Evolutionary conservation across 2,888 invertebrate species (phyloP).

Genomic region (Sphinx pinastri): DNA sequence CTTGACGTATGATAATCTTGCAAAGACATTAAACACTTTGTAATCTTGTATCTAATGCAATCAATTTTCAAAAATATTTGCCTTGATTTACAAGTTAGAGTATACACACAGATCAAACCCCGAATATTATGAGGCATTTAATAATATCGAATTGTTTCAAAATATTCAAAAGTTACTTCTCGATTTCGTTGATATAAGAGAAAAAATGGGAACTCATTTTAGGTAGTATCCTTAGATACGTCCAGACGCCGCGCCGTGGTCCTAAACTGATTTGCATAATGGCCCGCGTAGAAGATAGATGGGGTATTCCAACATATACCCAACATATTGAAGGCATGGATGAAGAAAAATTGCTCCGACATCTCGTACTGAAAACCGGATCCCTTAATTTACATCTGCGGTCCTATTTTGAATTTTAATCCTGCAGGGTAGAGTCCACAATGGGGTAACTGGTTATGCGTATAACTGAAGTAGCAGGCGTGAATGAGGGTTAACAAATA

Average conservation of each 20-base stretch:
- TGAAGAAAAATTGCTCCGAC: slow-evolving; percentile 71
- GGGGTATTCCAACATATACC: slow-evolving; percentile 60
- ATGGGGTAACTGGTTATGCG: not conserved
- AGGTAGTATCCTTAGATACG: slow-evolving; percentile 38
- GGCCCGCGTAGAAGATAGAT: slow-evolving; percentile 68
- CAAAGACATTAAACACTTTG: no score
- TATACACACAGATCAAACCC: no score
- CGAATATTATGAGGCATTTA: no score
- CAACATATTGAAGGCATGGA: slow-evolving; percentile 73
- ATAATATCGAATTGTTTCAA: no score
- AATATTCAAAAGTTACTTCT: not conserved
- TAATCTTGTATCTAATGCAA: no score
- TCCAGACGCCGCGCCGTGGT: slow-evolving; percentile 46
- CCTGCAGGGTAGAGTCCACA: slow-evolving; percentile 38
- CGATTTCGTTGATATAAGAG: not conserved
- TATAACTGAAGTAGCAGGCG: slow-evolving; percentile 39
- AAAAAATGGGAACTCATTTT: slow-evolving; percentile 18
- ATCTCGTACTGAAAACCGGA: slow-evolving; percentile 63
- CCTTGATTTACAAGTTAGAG: no score
- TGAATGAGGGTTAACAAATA: slow-evolving; percentile 59
- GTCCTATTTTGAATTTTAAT: slow-evolving; percentile 41
- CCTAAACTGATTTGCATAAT: slow-evolving; percentile 69
- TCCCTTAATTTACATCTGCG: slow-evolving; percentile 60
- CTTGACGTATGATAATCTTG: no score
- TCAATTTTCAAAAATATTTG: no score